Evolutionary conservation across 2,888 invertebrate species (phyloP).

Genomic region (Drosophila quinaria): DNA sequence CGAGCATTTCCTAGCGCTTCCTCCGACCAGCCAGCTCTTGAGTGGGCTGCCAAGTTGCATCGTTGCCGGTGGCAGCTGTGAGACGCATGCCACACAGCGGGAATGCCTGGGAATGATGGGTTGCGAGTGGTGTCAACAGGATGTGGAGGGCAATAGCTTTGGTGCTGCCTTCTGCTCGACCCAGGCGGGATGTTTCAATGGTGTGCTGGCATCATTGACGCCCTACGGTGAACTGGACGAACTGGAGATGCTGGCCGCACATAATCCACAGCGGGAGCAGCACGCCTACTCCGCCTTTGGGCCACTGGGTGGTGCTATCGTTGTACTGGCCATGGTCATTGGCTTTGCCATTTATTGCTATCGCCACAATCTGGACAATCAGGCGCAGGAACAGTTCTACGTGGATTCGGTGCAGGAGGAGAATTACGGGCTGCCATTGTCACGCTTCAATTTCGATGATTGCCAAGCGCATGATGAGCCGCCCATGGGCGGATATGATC

Average conservation of each 20-base stretch:
- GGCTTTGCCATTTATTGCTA: slow-evolving; percentile 95
- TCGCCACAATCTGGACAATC: slow-evolving; percentile 87
- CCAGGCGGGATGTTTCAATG: slow-evolving; percentile 93
- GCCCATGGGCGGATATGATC: slow-evolving; percentile 83
- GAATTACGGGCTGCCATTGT: slow-evolving; percentile 89
- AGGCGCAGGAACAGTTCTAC: slow-evolving; percentile 86
- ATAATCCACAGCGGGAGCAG: slow-evolving; percentile 83
- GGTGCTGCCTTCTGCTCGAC: slow-evolving; percentile 92
- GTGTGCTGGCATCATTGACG: slow-evolving; percentile 92
- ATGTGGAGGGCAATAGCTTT: slow-evolving; percentile 90
- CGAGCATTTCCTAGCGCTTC: slow-evolving; percentile 77
- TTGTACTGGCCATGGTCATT: slow-evolving; percentile 92
- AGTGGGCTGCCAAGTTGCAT: slow-evolving; percentile 88
- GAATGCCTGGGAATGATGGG: slow-evolving; percentile 91
- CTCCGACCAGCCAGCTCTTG: slow-evolving; percentile 84
- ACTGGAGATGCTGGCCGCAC: slow-evolving; percentile 80
- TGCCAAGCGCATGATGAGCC: slow-evolving; percentile 86
- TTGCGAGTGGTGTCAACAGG: slow-evolving; percentile 96
- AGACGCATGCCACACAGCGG: slow-evolving; percentile 88
- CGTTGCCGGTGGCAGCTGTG: slow-evolving; percentile 87
- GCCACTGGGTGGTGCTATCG: slow-evolving; percentile 94
- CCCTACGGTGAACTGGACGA: slow-evolving; percentile 88
- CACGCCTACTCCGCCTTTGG: slow-evolving; percentile 92
- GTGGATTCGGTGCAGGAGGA: slow-evolving; percentile 87
- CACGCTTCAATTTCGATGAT: slow-evolving; percentile 90